Percentiles rank a stretch among this genome's conserved stretches.
Evolutionary conservation across 2,888 invertebrate genomes (phyloP).

Genomic region (Sepiola atlantica): DNA sequence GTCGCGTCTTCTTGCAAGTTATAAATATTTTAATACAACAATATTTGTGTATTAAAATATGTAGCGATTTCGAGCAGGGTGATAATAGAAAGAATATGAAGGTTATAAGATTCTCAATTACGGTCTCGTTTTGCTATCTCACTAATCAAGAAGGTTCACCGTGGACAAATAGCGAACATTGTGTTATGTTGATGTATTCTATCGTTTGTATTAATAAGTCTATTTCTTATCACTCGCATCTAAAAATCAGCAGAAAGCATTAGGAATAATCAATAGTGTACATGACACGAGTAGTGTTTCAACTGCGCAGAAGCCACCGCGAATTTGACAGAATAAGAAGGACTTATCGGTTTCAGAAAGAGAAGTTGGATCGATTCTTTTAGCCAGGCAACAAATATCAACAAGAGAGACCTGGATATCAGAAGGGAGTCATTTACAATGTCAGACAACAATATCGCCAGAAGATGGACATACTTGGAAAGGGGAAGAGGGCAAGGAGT

Average conservation of each 20-base stretch:
- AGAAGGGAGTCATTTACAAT: not conserved
- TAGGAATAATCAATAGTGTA: not conserved
- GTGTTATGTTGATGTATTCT: no score
- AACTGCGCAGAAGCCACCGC: not conserved
- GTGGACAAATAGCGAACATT: no score
- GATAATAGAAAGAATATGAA: not conserved
- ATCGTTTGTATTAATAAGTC: no score
- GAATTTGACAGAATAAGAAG: not conserved
- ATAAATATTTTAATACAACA: no score
- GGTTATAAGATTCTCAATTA: not conserved
- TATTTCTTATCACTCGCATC: no score
- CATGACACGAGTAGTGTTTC: not conserved
- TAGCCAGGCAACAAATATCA: not conserved
- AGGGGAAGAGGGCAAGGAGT: not conserved
- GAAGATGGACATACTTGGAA: constrained; percentile 32
- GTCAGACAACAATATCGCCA: not conserved
- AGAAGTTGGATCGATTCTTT: not conserved
- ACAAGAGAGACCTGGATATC: constrained; percentile 32
- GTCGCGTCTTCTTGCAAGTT: no score
- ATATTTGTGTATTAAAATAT: no score
- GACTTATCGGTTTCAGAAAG: not conserved
- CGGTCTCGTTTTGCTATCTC: no score
- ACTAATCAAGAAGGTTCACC: no score
- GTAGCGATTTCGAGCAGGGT: no score
- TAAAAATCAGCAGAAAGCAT: no score